Percentiles rank a stretch among this genome's conserved stretches.
Conservation (phyloP, 2,113 vertebrate genomes). For the Engystomops pustulosus region DNA sequence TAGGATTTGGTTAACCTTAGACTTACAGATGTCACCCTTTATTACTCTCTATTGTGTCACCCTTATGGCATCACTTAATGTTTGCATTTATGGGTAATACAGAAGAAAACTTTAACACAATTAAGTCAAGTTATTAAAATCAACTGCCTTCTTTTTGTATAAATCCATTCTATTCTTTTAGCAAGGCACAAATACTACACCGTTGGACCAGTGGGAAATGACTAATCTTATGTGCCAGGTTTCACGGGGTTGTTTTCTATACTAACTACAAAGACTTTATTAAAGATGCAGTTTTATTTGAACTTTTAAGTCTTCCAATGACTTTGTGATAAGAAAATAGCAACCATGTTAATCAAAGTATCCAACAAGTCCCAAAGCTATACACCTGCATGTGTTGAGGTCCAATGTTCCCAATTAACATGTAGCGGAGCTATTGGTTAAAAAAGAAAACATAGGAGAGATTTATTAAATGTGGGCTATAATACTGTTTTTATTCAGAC, state of each 20-base stretch:
- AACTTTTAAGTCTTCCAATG: background rate
- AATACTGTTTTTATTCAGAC: too few relatives aligned
- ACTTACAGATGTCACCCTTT: too few relatives aligned
- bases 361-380: background rate
- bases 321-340: background rate
- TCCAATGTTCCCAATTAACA: background rate
- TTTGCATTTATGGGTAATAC: background rate
- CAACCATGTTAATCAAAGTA: background rate
- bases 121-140: background rate
- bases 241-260: constrained; percentile 2
- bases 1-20: too few relatives aligned
- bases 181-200: background rate
- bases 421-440: background rate
- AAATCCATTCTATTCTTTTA: background rate
- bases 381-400: background rate
- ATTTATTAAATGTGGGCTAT: too few relatives aligned
- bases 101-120: background rate
- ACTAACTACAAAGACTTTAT: constrained; percentile 27
- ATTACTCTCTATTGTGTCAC: too few relatives aligned
- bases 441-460: too few relatives aligned
- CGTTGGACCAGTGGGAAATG: background rate
- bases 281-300: background rate
- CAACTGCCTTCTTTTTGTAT: background rate
- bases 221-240: constrained; percentile 10
- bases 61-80: background rate